Evolutionary conservation across 1,140 invertebrate genomes (phyloP).

Genomic region (Sycobia sp.): DNA sequence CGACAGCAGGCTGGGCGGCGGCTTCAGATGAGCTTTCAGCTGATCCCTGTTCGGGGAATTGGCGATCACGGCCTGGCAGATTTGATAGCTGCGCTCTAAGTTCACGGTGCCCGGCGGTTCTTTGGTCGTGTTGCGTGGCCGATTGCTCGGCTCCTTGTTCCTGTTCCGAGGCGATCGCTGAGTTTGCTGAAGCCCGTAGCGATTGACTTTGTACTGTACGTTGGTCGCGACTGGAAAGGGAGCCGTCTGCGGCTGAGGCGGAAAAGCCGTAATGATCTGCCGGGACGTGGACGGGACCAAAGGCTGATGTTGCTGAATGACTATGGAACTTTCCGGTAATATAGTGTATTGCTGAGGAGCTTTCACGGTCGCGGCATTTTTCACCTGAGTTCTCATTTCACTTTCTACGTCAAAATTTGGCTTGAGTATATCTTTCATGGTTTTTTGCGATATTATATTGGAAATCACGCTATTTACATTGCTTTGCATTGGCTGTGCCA

Average conservation of each 20-base stretch:
- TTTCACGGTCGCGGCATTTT: constrained; percentile 18
- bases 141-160: constrained; percentile 54
- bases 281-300: constrained; percentile 44
- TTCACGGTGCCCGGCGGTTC: constrained; percentile 87
- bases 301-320: constrained; percentile 52
- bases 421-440: constrained; percentile 2
- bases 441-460: not conserved
- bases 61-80: constrained; percentile 93
- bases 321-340: constrained; percentile 48
- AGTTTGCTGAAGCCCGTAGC: constrained; percentile 52
- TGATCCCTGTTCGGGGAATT: constrained; percentile 88
- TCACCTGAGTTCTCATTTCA: not conserved
- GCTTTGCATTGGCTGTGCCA: constrained; percentile 7
- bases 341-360: constrained; percentile 43
- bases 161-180: constrained; percentile 57
- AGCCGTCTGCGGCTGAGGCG: constrained; percentile 41
- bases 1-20: constrained; percentile 76
- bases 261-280: constrained; percentile 53
- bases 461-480: constrained; percentile 3
- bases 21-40: constrained; percentile 80
- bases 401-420: not conserved
- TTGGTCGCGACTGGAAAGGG: constrained; percentile 31
- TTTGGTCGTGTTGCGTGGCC: constrained; percentile 67
- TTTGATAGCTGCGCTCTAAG: constrained; percentile 91
- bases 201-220: constrained; percentile 1